Evolutionary conservation across 2,888 invertebrate species (phyloP).

Genomic region (Drosophila quinaria): DNA sequence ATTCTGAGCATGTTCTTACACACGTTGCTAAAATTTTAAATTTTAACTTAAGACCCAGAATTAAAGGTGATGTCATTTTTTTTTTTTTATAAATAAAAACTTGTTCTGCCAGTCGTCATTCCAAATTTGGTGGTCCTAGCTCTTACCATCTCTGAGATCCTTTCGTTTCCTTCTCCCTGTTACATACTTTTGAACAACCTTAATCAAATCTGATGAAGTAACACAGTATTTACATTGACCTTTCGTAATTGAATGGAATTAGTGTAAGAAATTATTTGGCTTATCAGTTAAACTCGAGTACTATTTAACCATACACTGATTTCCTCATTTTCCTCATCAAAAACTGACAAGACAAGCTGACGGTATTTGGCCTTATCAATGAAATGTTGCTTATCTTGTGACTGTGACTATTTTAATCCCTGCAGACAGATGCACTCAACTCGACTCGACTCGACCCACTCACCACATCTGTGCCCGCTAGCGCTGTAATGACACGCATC

Average conservation of each 20-base stretch:
- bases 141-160: too few species aligned
- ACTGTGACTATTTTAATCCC: slow-evolving; percentile 27
- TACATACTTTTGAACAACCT: too few species aligned
- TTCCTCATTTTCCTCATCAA: slow-evolving; percentile 41
- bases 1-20: too few species aligned
- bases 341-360: slow-evolving; percentile 26
- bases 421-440: slow-evolving; percentile 14
- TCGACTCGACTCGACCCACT: slow-evolving; percentile 83
- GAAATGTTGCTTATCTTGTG: slow-evolving; percentile 41
- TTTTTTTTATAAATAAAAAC: too few species aligned
- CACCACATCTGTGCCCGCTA: slow-evolving; percentile 96
- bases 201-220: too few species aligned
- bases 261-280: slow-evolving; percentile 5
- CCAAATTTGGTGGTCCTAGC: too few species aligned
- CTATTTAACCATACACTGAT: too few species aligned
- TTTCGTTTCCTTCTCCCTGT: too few species aligned
- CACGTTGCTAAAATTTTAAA: too few species aligned
- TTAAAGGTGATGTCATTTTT: too few species aligned
- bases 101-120: too few species aligned
- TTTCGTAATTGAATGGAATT: slow-evolving; percentile 23
- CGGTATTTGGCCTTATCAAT: slow-evolving; percentile 51
- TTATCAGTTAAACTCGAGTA: slow-evolving; percentile 33
- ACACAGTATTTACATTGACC: slow-evolving; percentile 32
- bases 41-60: too few species aligned
- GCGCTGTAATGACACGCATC: slow-evolving; percentile 92